phyloP scores from a whole-genome alignment of 2,797 vertebrate species.

The Tokudaia tokunoshimensis region DNA sequence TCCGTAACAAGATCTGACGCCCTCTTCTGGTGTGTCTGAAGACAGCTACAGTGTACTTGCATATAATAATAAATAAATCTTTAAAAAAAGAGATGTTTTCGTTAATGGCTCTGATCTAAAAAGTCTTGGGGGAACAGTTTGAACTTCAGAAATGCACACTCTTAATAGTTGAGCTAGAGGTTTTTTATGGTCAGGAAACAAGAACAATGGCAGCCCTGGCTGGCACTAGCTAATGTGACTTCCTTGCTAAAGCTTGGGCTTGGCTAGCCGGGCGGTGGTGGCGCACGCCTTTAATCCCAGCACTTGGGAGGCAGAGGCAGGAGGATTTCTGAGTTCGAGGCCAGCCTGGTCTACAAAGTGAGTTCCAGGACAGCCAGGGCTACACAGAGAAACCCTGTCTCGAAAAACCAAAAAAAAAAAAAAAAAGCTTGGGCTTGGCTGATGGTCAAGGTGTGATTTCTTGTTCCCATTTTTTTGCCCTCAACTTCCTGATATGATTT shows the following conservation, averaged over 20 bases:
- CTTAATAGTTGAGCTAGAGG: not conserved
- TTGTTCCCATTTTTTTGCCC: not conserved
- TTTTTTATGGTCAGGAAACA: not conserved
- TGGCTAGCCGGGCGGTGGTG: no score
- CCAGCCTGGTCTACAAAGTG: no score
- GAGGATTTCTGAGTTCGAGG: no score
- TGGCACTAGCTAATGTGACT: not conserved
- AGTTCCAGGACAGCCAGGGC: no score
- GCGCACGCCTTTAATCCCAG: no score
- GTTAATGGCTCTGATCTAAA: not conserved
- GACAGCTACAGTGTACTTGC: no score
- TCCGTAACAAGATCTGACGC: no score
- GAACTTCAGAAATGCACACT: not conserved
- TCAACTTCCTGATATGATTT: not conserved
- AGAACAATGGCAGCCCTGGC: not conserved
- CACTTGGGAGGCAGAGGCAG: no score
- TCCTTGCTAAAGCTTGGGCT: not conserved
- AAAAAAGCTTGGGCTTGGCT: not conserved
- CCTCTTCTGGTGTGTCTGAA: no score
- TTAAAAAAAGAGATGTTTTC: not conserved
- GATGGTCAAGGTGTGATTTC: not conserved
- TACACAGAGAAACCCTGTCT: no score
- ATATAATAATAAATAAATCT: no score
- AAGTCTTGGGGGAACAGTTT: not conserved
- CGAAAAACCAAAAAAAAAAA: no score